Percentiles rank a stretch among this genome's conserved stretches.
These are phyloP conservation scores for Tapera naevia DNA, from an alignment of 2,797 vertebrate species.

Conservation along the genomic window DNA sequence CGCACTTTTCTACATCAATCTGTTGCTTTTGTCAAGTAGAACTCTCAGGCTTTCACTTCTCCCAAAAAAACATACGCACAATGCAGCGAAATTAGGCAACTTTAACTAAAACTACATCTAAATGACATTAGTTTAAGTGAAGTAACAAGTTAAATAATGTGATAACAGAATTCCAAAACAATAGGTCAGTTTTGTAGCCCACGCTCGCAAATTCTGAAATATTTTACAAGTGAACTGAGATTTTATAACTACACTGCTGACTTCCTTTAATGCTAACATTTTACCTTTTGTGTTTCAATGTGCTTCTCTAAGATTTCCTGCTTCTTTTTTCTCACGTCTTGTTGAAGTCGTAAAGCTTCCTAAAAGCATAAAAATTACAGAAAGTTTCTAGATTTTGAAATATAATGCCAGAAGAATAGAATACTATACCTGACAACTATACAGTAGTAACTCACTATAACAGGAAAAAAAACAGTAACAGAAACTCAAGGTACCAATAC, in stretches of 20 bases:
- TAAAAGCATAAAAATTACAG: constrained; percentile 61
- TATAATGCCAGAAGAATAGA: background rate
- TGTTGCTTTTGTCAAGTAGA: background rate
- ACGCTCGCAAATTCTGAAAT: background rate
- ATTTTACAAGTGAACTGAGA: background rate
- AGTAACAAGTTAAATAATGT: background rate
- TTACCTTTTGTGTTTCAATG: constrained; percentile 98
- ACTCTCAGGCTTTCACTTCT: background rate
- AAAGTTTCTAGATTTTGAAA: constrained; percentile 41
- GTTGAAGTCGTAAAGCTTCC: constrained; percentile 93
- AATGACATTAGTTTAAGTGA: background rate
- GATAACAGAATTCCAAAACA: background rate
- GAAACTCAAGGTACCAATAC: background rate
- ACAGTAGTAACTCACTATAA: background rate
- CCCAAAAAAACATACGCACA: background rate
- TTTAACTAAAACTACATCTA: background rate
- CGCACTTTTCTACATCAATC: background rate
- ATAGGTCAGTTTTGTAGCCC: background rate
- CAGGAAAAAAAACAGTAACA: background rate
- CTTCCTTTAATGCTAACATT: background rate
- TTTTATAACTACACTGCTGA: background rate
- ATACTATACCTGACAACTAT: background rate
- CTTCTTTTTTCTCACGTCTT: constrained; percentile 96
- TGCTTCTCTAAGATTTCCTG: constrained; percentile 98
- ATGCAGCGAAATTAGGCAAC: background rate